Conservation (phyloP, 2,888 invertebrate genomes). For the Tiliacea citrago region DNA sequence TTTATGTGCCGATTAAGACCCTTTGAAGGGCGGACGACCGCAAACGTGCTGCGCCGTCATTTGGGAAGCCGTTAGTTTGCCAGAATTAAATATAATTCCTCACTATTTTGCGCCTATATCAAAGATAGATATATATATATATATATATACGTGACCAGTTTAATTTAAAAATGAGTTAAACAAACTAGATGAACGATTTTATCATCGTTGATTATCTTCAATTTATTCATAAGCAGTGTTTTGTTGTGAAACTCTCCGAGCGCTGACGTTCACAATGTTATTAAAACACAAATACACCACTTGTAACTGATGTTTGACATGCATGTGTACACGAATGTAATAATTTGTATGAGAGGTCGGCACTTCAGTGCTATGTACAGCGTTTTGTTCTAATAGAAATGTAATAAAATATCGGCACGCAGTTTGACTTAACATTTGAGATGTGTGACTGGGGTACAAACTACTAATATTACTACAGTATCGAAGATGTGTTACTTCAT, state of each 20-base stretch:
- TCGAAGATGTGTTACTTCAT: constrained; percentile 23
- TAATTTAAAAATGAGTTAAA: constrained; percentile 25
- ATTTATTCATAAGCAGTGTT: constrained; percentile 28
- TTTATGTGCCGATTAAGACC: constrained; percentile 85
- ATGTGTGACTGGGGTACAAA: background rate
- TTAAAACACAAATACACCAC: constrained; percentile 60
- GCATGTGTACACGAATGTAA: constrained; percentile 51
- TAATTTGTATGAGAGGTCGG: constrained; percentile 42
- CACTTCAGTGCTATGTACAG: constrained; percentile 11
- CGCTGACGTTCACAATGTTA: constrained; percentile 40
- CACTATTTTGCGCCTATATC: constrained; percentile 47
- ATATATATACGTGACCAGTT: background rate
- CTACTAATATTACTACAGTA: background rate
- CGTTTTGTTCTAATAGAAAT: constrained; percentile 28
- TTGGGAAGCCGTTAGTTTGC: constrained; percentile 80
- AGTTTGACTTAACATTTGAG: constrained; percentile 8
- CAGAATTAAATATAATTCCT: constrained; percentile 72
- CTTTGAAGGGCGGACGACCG: constrained; percentile 78
- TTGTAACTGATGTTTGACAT: constrained; percentile 63
- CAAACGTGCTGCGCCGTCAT: constrained; percentile 82
- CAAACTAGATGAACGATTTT: constrained; percentile 26
- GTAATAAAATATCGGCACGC: constrained; percentile 21
- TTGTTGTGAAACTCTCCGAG: constrained; percentile 47
- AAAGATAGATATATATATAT: too few relatives aligned
- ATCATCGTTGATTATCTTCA: constrained; percentile 15